phyloP scores from a whole-genome alignment of 2,888 invertebrate species.

The Morpho helenor region DNA sequence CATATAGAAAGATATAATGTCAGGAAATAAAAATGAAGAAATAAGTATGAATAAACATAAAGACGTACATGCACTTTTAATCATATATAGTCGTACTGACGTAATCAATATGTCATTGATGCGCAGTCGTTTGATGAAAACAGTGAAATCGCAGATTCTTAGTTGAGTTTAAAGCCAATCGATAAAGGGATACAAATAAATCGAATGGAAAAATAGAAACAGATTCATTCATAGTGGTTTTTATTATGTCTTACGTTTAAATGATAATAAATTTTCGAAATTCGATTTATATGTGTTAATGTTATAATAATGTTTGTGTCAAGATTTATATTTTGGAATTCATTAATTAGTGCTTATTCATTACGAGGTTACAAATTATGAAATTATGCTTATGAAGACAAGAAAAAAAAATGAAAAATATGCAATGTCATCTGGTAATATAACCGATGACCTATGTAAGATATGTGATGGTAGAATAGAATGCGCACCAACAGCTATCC shows the following conservation, averaged over 20 bases:
- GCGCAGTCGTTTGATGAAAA: slow-evolving; percentile 2
- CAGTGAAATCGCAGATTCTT: slow-evolving; percentile 1
- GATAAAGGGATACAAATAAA: no score
- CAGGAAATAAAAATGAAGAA: not conserved
- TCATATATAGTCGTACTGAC: not conserved
- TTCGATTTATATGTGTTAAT: no score
- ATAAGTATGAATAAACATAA: not conserved
- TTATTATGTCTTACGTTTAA: no score
- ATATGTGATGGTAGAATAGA: slow-evolving; percentile 69
- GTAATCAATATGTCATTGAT: not conserved
- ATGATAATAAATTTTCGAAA: no score
- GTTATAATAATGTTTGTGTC: no score
- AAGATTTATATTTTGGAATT: no score
- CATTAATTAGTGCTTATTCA: no score
- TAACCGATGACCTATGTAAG: slow-evolving; percentile 64
- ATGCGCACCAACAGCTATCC: slow-evolving; percentile 69
- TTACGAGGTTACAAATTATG: not conserved
- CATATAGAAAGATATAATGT: not conserved
- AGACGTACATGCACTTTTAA: not conserved
- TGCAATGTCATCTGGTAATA: slow-evolving; percentile 60
- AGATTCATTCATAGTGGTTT: no score
- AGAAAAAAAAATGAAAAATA: slow-evolving; percentile 35
- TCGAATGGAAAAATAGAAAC: no score
- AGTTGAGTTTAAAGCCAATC: not conserved
- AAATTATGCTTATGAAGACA: slow-evolving; percentile 6